Conservation (phyloP, 1,140 invertebrate species). For the Nomia melanderi region DNA sequence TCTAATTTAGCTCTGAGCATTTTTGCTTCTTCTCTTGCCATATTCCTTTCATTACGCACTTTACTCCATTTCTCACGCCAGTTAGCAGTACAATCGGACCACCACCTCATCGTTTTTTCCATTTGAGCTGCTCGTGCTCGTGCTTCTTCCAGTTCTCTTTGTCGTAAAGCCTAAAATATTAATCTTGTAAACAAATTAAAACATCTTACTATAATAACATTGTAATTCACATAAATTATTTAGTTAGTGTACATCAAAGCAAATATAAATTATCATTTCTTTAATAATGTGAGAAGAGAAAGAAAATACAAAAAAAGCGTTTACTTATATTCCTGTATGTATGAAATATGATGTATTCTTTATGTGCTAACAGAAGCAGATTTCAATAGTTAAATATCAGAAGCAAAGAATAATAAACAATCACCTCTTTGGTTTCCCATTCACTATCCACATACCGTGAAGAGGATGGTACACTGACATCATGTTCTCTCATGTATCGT, state of each 20-base stretch:
- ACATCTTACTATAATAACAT: not conserved
- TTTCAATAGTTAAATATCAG: constrained; percentile 12
- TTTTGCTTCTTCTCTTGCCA: constrained; percentile 93
- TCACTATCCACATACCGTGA: constrained; percentile 84
- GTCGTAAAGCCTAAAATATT: constrained; percentile 83
- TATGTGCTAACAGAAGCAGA: constrained; percentile 29
- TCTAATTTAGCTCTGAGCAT: constrained; percentile 91
- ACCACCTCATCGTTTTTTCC: constrained; percentile 99
- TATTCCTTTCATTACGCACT: constrained; percentile 91
- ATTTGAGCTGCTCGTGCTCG: constrained; percentile 95
- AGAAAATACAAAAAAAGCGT: not conserved
- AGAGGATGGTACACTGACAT: constrained; percentile 78
- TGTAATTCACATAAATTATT: not conserved
- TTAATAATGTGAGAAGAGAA: not conserved
- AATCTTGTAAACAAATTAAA: not conserved
- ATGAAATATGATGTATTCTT: not conserved
- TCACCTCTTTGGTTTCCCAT: constrained; percentile 87
- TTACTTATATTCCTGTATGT: not conserved
- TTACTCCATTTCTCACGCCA: constrained; percentile 99
- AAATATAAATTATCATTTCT: not conserved
- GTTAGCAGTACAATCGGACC: constrained; percentile 95
- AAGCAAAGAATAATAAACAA: constrained; percentile 31
- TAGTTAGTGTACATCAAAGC: not conserved
- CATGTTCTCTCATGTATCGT: constrained; percentile 81
- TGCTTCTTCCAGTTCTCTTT: constrained; percentile 94